Percentiles rank a stretch among this genome's conserved stretches.
Conservation (phyloP, 1,140 invertebrate species). For the Goniozus legneri region DNA sequence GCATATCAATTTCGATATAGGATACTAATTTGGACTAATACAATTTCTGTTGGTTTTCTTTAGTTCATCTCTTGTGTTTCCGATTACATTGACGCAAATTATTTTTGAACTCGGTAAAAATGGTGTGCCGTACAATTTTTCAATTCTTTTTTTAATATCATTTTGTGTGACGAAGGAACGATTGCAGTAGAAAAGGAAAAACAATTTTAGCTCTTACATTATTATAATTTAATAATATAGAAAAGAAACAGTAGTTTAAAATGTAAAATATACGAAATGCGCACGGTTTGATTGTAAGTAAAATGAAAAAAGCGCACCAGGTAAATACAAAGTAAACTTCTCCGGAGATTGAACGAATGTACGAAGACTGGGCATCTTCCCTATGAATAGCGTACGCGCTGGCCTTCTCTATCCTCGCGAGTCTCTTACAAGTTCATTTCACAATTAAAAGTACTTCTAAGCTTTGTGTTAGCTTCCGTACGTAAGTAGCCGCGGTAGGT, state of each 20-base stretch:
- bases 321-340: constrained; percentile 59
- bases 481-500: constrained; percentile 65
- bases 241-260: background rate
- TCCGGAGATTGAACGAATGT: constrained; percentile 52
- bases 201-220: background rate
- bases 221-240: background rate
- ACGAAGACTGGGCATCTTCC: constrained; percentile 52
- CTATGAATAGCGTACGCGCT: constrained; percentile 46
- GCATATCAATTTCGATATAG: constrained; percentile 48
- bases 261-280: constrained; percentile 34
- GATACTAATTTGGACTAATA: constrained; percentile 40
- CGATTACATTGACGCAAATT: constrained; percentile 1
- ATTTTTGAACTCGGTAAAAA: too few relatives aligned
- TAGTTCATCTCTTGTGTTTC: too few relatives aligned
- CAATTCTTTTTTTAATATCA: too few relatives aligned
- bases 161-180: too few relatives aligned
- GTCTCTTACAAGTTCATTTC: constrained; percentile 53
- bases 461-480: constrained; percentile 57
- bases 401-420: constrained; percentile 49
- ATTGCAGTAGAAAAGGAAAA: background rate
- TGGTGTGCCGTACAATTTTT: too few relatives aligned
- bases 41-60: background rate
- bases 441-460: constrained; percentile 52
- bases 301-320: constrained; percentile 61
- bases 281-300: constrained; percentile 61